Percentiles rank a stretch among this genome's conserved stretches.
These are phyloP conservation scores for Hydrolagus affinis DNA, from an alignment of 2,113 vertebrate genomes.

Conservation along the genomic window DNA sequence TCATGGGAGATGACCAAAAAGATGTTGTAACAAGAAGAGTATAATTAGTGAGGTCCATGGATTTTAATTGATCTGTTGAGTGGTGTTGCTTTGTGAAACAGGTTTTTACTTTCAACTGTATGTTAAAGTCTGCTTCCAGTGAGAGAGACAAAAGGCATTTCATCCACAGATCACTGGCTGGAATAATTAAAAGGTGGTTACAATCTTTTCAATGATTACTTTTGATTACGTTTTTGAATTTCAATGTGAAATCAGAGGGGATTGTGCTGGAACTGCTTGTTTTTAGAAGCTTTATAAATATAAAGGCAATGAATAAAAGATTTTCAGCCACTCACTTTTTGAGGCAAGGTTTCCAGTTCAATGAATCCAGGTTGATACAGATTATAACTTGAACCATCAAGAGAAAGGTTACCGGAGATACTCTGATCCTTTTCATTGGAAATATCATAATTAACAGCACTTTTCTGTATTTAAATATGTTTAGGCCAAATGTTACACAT, in stretches of 20 bases:
- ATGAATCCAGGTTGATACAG: neutral
- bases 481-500: too few relatives aligned
- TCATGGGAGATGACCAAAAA: neutral
- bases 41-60: neutral
- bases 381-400: too few relatives aligned
- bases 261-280: neutral
- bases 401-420: too few relatives aligned
- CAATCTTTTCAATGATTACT: neutral
- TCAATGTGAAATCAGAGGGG: neutral
- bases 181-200: neutral
- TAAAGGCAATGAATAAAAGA: neutral
- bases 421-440: too few relatives aligned
- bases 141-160: neutral
- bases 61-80: neutral
- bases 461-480: too few relatives aligned
- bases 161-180: neutral
- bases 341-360: neutral
- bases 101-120: neutral
- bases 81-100: neutral
- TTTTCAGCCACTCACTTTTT: neutral
- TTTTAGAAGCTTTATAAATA: neutral
- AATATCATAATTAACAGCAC: too few relatives aligned
- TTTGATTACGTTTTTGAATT: slow-evolving; percentile 11
- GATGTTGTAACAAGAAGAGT: neutral
- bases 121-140: neutral